Base-by-base conservation (phyloP, 2,797 vertebrate species). In the Novumbra hubbsi region DNA sequence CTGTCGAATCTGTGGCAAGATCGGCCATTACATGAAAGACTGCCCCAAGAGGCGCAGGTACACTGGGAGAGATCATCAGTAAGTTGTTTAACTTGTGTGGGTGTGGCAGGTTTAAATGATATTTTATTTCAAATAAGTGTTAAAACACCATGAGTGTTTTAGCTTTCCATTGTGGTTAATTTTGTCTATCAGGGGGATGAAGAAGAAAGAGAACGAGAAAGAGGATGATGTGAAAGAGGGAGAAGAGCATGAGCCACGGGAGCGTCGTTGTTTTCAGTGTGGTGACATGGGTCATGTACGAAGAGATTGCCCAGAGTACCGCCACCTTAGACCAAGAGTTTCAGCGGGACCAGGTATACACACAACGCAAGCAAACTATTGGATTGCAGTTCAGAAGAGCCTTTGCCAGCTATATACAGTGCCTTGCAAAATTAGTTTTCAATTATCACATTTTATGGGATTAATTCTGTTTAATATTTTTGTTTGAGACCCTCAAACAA, bases 11-110 rank as follows among this genome's bases (percentile, higher is more conserved):
- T 99, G 98, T 73, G 98, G 98, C 72, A 99, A 99, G 92, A 99
- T 99, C 71, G 98, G 98, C 73, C 98, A 99, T 85, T 99, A 99
- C 84, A 99, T 99, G 97, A 99, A 99, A 92, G 97, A 99, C 87
- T 99, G 98, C 81, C 98, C 98, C 11, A 98, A 98, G 87, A 96
- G 96, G 85, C 97, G 96, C 90, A 96, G 98, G 98, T 98, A 81
- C 86, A 89, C 74, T 75, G 41, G 28, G 63, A 65, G 63, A 60
- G 55, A 60, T 12, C 21, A 60, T 60, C 55, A 60, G 49, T 48
- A 24, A 28, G 32, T 48, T 55, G 9, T 60, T 24, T 27, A 24
- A 24, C 55, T 57, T 9, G 55, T 14, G 21, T 60, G 55, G 19
- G 21, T 24, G n/a, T 60, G n/a, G 1, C 19, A 21, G 19, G 7